Evolutionary conservation across 2,888 invertebrate species (phyloP), one percentile per base, ranked within the genome.

Genomic region (Ochropleura plecta): DNA sequence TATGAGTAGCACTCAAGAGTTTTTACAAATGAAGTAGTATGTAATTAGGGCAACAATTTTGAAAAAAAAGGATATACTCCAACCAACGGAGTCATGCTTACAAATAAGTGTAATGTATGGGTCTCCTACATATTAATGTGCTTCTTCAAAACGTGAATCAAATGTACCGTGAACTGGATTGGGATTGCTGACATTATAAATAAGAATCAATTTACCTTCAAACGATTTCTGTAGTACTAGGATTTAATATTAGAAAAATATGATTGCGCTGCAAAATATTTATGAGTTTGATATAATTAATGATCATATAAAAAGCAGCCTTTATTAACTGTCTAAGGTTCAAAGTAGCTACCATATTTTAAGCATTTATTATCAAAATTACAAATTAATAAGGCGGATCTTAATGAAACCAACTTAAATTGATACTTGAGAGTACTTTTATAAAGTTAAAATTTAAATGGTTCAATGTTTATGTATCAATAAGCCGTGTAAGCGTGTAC

Each of bases 401-500:
- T 68, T 72, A 73, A 76, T 76, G 77, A 64, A 82, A 69, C 75
- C 20, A 82, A 78, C 51, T 48, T 70, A 78, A 78, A 73, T 76
- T 66, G 73, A 76, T 73, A 81, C 59, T 76, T 77, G 53, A 76
- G 70, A 69, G 74, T 84, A 78, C 51, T 75, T 85, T 86, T 83
- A 80, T 63, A 81, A 76, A 48, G 51, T 78, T 67, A 64, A 81
- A 75, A 73, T 75, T 85, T 82, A 70, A 83, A 84, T 86, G 75
- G 66, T 77, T 70, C 53, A 86, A 85, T 80, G 73, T 85, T 84
- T 85, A 83, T 84, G 82, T 88, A 83, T 80, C 87, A 90, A 90
- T 91, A 94, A 95, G 95, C 94, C 83, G 91, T 92, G 90, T 91
- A 95, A 95, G 95, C 95, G 91, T 92, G 90, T 91, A 86, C 81